Percentiles rank a stretch among this genome's conserved stretches.
Evolutionary conservation across 2,888 invertebrate species (phyloP).

Genomic region (Pharmacophagus antenor): DNA sequence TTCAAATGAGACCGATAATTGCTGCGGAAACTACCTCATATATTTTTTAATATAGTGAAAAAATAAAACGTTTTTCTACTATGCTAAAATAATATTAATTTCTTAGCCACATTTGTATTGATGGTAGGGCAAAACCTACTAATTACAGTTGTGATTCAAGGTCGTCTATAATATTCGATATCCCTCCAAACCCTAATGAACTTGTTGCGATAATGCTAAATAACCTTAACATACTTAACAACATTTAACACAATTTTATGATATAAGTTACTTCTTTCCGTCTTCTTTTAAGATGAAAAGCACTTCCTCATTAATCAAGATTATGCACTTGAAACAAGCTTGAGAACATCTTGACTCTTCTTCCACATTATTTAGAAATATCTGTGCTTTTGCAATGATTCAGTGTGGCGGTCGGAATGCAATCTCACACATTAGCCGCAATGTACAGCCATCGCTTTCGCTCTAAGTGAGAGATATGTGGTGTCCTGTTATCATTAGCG

Average conservation of each 20-base stretch:
- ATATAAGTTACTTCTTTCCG: not conserved
- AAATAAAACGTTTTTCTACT: too few relatives aligned
- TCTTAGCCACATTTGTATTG: too few relatives aligned
- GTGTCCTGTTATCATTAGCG: slow-evolving; percentile 7
- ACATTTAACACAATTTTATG: not conserved
- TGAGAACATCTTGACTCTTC: slow-evolving; percentile 13
- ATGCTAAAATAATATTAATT: too few relatives aligned
- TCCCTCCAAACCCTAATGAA: too few relatives aligned
- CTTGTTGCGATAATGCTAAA: too few relatives aligned
- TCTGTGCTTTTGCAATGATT: slow-evolving; percentile 33
- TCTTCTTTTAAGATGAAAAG: slow-evolving; percentile 8
- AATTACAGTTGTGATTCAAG: too few relatives aligned
- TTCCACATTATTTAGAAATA: slow-evolving; percentile 31
- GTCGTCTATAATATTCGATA: too few relatives aligned
- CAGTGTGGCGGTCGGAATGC: slow-evolving; percentile 28
- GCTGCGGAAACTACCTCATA: slow-evolving; percentile 6
- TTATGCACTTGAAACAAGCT: slow-evolving; percentile 14
- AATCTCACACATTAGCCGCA: slow-evolving; percentile 36
- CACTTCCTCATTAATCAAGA: slow-evolving; percentile 15
- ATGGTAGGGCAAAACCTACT: too few relatives aligned
- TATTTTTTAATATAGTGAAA: not conserved
- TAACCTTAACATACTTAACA: not conserved
- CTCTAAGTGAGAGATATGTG: slow-evolving; percentile 32
- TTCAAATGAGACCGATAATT: slow-evolving; percentile 16
- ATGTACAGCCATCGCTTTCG: slow-evolving; percentile 33